Evolutionary conservation across 1,140 invertebrate genomes (phyloP), one percentile per base, ranked within the genome.

Genomic region (Drosophila willistoni): DNA sequence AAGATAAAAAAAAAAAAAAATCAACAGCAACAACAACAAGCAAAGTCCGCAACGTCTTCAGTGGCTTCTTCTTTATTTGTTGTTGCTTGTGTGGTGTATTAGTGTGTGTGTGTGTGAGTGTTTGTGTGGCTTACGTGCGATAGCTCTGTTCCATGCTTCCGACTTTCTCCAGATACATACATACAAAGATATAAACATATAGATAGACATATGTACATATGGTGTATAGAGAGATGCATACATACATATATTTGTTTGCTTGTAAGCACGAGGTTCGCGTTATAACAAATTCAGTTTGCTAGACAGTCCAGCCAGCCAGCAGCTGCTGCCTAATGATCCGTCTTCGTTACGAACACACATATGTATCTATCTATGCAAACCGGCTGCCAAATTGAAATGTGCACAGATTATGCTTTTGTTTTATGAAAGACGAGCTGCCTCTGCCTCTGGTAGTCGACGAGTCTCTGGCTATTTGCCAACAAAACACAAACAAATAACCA

Each of bases 381-480:
- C 66, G 73, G 64, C 78, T 79, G 83, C 79, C 70, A 86, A 86
- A 83, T 87, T 86, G 79, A 86, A 86, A 77, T 87, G 76, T 80
- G 72, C 73, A 44, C 73, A 75, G 76, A 78, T 68, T 61, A 64
- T 67, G 72, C 76, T 67, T 66, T 68, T 70, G 69, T 75, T 75
- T 64, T 55, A 33, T 47, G 42, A 51, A 51, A 51, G 44, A 51
- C 44, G 17, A 51, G 44, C 9, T 56, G 29, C 29, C 29, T 29
- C 29, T 29, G 29, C 5, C 29, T 29, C n/a, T 13, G 29, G 25
- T 64, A 19, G 54, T 29, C 54, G 29, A 39, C n/a, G 3, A 17
- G 17, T 51, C 14, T 6, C 59, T 85, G 81, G 81, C 75, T 33
- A 66, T 67, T 79, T 69, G 82, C 82, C 81, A 85, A 81, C 44